These are phyloP conservation scores for Pithys albifrons DNA, from an alignment of 2,113 vertebrate genomes.

Conservation along the genomic window DNA sequence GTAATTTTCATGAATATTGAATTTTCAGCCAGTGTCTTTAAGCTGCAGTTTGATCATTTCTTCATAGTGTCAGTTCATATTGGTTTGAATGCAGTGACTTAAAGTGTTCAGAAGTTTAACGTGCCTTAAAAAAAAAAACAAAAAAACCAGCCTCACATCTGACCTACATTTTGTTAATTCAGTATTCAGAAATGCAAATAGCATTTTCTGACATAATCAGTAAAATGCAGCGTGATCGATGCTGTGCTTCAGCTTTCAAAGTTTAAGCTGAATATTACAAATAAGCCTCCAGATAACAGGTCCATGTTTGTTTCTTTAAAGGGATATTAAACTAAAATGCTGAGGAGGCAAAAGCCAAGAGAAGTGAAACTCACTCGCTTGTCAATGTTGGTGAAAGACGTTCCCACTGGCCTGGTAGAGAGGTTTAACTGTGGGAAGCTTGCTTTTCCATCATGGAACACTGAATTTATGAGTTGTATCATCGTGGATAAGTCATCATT, in stretches of 20 bases:
- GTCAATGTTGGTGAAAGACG: rapidly evolving
- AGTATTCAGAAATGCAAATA: slow-evolving; percentile 34
- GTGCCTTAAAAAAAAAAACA: neutral
- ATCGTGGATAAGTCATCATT: neutral
- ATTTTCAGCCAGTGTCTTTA: neutral
- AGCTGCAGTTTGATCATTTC: neutral
- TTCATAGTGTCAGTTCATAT: neutral
- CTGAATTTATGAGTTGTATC: neutral
- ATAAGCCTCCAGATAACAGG: neutral
- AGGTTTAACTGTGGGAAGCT: neutral
- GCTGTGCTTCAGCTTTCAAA: neutral
- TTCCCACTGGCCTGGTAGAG: neutral
- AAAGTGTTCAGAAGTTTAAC: neutral
- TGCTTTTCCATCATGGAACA: rapidly evolving
- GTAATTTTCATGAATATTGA: neutral
- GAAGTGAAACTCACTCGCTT: neutral
- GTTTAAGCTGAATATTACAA: neutral
- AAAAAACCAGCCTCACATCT: neutral
- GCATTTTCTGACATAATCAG: neutral
- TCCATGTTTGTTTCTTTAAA: neutral
- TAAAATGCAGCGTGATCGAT: neutral
- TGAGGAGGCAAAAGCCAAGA: neutral
- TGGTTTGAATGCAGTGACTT: neutral
- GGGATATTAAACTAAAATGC: neutral
- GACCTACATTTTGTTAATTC: slow-evolving; percentile 37